Evolutionary conservation across 2,113 vertebrate genomes (phyloP).

Genomic region (Strix uralensis): DNA sequence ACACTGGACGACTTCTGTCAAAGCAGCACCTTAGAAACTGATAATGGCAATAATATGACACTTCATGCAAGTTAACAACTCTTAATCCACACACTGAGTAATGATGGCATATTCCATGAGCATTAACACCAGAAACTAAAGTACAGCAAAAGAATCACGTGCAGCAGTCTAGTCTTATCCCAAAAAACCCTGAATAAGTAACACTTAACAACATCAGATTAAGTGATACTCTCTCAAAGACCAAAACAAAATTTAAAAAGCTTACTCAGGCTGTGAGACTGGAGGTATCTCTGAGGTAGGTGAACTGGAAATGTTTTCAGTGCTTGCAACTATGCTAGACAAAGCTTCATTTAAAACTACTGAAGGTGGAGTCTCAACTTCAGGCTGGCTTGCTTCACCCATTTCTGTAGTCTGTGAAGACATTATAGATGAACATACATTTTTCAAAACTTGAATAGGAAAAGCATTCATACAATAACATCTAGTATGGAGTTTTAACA

Average conservation of each 20-base stretch:
- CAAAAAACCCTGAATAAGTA: not conserved
- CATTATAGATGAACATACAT: not conserved
- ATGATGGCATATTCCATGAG: not conserved
- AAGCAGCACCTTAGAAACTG: not conserved
- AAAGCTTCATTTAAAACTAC: constrained; percentile 65
- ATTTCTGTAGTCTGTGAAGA: constrained; percentile 63
- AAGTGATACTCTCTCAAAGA: not conserved
- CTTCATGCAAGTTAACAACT: not conserved
- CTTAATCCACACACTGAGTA: not conserved
- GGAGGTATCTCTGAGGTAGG: constrained; percentile 90
- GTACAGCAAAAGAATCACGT: not conserved
- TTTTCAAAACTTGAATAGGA: not conserved
- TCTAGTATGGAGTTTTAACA: not conserved
- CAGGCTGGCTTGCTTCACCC: constrained; percentile 52
- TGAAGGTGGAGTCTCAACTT: constrained; percentile 59
- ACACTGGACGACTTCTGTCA: not conserved
- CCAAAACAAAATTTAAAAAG: not conserved
- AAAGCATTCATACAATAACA: not conserved
- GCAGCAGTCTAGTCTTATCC: not conserved
- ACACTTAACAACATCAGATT: not conserved
- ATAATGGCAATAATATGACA: not conserved
- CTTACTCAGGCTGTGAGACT: constrained; percentile 82
- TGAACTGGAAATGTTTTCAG: constrained; percentile 79
- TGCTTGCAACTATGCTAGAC: constrained; percentile 55
- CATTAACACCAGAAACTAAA: not conserved